These are phyloP conservation scores for Hydrochoerus hydrochaeris DNA, from an alignment of 2,113 vertebrate species.

Conservation along the genomic window DNA sequence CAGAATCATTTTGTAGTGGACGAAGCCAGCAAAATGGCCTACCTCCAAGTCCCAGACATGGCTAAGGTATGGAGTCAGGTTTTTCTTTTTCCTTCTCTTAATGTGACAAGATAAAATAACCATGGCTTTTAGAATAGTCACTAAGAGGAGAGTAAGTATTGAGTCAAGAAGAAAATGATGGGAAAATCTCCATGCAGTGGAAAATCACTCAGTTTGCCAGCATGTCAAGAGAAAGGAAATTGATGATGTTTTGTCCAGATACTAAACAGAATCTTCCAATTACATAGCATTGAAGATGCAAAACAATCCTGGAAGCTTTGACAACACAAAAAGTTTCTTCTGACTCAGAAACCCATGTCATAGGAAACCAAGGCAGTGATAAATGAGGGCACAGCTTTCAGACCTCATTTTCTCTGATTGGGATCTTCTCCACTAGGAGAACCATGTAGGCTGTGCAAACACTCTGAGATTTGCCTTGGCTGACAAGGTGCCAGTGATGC, in stretches of 20 bases:
- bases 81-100: not conserved
- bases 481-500: not conserved
- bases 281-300: not conserved
- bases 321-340: not conserved
- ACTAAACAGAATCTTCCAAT: not conserved
- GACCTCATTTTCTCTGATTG: not conserved
- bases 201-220: conserved; percentile 4
- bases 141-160: not conserved
- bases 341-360: not conserved
- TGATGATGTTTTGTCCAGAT: not conserved
- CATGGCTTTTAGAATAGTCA: not conserved
- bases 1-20: conserved; percentile 72
- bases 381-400: not conserved
- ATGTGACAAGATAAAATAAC: not conserved
- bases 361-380: not conserved
- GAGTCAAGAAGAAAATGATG: not conserved
- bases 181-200: not conserved
- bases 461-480: not conserved
- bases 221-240: conserved; percentile 22
- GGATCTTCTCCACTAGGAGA: not conserved
- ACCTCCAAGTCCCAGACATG: conserved; percentile 80
- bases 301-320: not conserved
- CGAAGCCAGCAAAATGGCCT: conserved; percentile 53
- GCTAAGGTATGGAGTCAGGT: conserved; percentile 81
- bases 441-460: not conserved